Conservation (phyloP, 2,888 invertebrate genomes). For the Xestia c-nigrum region DNA sequence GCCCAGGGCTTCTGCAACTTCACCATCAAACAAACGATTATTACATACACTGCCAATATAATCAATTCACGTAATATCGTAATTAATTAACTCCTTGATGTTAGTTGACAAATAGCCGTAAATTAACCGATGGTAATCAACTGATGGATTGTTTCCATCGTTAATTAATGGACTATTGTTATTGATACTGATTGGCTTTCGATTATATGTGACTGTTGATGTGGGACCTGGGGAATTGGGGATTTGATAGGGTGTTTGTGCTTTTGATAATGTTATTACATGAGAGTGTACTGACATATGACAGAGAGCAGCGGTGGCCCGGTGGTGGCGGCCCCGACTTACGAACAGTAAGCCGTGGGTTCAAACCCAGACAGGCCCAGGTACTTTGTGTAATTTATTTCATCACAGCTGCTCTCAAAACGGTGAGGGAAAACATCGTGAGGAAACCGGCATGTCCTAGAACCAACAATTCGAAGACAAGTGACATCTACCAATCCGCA, state of each 20-base stretch:
- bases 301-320: too few relatives aligned
- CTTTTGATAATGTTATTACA: not conserved
- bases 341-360: too few relatives aligned
- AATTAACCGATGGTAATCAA: conserved; percentile 43
- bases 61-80: conserved; percentile 39
- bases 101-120: conserved; percentile 44
- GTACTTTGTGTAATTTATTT: too few relatives aligned
- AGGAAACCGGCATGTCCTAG: too few relatives aligned
- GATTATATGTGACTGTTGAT: conserved; percentile 9
- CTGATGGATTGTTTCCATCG: conserved; percentile 47
- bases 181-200: conserved; percentile 45
- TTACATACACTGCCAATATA: not conserved
- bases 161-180: conserved; percentile 57
- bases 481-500: too few relatives aligned
- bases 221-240: not conserved
- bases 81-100: conserved; percentile 52
- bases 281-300: too few relatives aligned
- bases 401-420: too few relatives aligned
- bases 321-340: too few relatives aligned
- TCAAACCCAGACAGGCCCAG: too few relatives aligned
- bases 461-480: too few relatives aligned
- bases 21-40: conserved; percentile 4
- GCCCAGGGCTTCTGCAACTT: not conserved
- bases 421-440: too few relatives aligned
- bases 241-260: not conserved